phyloP scores from a whole-genome alignment of 2,888 invertebrate genomes.

The Epirrhoe alternata region DNA sequence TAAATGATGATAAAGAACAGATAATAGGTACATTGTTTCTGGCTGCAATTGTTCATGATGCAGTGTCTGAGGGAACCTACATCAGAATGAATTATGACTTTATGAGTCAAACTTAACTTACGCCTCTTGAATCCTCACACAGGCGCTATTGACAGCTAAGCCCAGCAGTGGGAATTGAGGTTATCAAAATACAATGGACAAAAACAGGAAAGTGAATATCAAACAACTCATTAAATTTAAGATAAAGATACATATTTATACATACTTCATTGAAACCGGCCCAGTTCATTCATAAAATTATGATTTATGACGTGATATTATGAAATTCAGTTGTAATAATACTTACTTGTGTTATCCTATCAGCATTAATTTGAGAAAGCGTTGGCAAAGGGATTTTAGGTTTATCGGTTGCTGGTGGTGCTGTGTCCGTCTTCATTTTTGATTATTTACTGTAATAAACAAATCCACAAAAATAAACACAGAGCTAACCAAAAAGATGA shows the following conservation, averaged over 20 bases:
- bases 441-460: constrained; percentile 25
- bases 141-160: too few species aligned
- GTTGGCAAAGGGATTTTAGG: constrained; percentile 89
- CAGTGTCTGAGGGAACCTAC: too few species aligned
- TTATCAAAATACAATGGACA: background rate
- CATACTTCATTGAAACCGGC: constrained; percentile 11
- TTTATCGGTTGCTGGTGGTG: constrained; percentile 63
- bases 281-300: constrained; percentile 1
- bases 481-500: constrained; percentile 24
- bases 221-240: background rate
- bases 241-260: background rate
- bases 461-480: constrained; percentile 23
- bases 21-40: too few species aligned
- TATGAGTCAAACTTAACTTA: too few species aligned
- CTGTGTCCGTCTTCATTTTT: constrained; percentile 70
- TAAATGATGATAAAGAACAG: too few species aligned
- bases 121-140: too few species aligned
- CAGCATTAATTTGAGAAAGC: constrained; percentile 95
- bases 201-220: background rate
- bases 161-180: too few species aligned
- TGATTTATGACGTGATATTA: constrained; percentile 39
- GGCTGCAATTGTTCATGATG: too few species aligned
- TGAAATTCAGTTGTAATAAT: constrained; percentile 57
- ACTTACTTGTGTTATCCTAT: constrained; percentile 93
- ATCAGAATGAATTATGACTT: too few species aligned